Conservation (phyloP, 2,797 vertebrate species). For the Tragopan temminckii region DNA sequence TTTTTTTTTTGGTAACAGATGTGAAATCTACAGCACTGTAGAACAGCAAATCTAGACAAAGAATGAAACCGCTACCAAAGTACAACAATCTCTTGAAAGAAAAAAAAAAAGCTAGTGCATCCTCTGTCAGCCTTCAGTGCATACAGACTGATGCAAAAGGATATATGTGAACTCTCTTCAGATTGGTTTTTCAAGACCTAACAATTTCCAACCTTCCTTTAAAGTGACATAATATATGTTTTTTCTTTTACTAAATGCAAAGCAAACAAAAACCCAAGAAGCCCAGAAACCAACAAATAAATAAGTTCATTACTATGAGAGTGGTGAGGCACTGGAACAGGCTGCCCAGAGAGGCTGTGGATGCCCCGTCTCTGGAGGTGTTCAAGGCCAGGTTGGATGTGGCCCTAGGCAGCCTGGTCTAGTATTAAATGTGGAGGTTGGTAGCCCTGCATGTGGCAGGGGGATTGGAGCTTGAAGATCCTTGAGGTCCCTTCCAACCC, state of each 20-base stretch:
- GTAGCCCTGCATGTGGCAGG: too few relatives aligned
- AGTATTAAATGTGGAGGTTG: too few relatives aligned
- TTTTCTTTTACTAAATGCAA: not conserved
- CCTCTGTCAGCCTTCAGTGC: not conserved
- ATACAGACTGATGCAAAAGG: not conserved
- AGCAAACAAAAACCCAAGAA: not conserved
- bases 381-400: too few relatives aligned
- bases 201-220: not conserved
- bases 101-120: not conserved
- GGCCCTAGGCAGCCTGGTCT: too few relatives aligned
- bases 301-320: too few relatives aligned
- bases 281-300: not conserved
- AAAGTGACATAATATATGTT: not conserved
- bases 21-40: not conserved
- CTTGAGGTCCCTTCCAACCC: too few relatives aligned
- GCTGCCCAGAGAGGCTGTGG: too few relatives aligned
- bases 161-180: not conserved
- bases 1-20: not conserved
- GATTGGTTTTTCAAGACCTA: not conserved
- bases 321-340: too few relatives aligned
- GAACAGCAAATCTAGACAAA: not conserved
- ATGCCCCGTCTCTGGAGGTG: too few relatives aligned
- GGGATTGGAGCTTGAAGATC: too few relatives aligned
- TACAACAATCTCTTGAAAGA: not conserved
- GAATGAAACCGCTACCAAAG: not conserved